A percentile compares a stretch with the other conserved stretches of the same genome.
These are phyloP conservation scores for Calliscelio sp. DNA, from an alignment of 2,888 invertebrate species.

Conservation along the genomic window DNA sequence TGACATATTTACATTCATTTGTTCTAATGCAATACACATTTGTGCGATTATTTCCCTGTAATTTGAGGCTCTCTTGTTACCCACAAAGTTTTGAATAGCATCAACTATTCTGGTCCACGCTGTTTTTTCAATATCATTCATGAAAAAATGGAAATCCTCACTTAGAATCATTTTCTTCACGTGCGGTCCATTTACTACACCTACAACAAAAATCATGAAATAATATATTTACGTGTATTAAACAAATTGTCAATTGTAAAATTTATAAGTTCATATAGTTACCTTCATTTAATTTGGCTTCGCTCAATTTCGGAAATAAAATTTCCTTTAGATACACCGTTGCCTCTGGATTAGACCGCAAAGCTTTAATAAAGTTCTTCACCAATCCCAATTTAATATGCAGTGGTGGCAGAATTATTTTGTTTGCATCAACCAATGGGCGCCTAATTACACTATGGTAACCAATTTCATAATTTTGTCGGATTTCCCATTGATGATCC, in stretches of 20 bases:
- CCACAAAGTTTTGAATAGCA: slow-evolving; percentile 68
- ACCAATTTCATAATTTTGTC: neutral
- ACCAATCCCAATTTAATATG: slow-evolving; percentile 56
- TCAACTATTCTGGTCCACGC: slow-evolving; percentile 69
- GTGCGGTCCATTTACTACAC: slow-evolving; percentile 59
- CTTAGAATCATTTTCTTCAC: slow-evolving; percentile 53
- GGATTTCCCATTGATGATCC: neutral
- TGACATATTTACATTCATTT: slow-evolving; percentile 75
- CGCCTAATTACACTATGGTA: too few relatives aligned
- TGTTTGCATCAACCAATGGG: neutral
- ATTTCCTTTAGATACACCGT: slow-evolving; percentile 43
- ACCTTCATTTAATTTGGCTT: slow-evolving; percentile 65
- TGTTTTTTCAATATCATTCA: slow-evolving; percentile 62
- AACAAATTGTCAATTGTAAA: too few relatives aligned
- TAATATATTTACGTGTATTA: too few relatives aligned
- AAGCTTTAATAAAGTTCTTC: slow-evolving; percentile 52
- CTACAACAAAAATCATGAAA: too few relatives aligned
- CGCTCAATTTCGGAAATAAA: slow-evolving; percentile 50
- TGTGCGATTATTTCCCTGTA: slow-evolving; percentile 52
- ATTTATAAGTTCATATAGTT: too few relatives aligned
- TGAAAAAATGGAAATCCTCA: slow-evolving; percentile 50
- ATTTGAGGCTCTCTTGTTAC: slow-evolving; percentile 68
- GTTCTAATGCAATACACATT: slow-evolving; percentile 71
- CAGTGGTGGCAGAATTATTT: slow-evolving; percentile 60
- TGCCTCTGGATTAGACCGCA: slow-evolving; percentile 25